Conservation (phyloP, 2,113 vertebrate species). For the Leptobrachium leishanense region DNA sequence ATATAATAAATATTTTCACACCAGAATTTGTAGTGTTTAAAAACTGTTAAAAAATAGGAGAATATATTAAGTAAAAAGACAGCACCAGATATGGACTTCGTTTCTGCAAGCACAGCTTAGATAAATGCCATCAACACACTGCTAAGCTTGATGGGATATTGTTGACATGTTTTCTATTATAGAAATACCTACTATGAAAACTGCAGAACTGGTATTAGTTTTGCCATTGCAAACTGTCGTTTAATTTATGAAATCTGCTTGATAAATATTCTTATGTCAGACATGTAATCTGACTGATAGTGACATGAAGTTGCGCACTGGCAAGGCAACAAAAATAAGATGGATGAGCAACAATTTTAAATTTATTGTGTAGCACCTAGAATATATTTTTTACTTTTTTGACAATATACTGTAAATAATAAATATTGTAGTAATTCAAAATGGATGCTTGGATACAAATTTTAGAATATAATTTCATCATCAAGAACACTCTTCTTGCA, state of each 20-base stretch:
- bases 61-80: background rate
- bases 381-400: too few relatives aligned
- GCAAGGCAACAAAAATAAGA: constrained; percentile 8
- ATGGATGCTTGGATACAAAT: too few relatives aligned
- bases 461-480: too few relatives aligned
- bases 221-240: constrained; percentile 19
- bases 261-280: constrained; percentile 19
- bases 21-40: too few relatives aligned
- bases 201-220: constrained; percentile 18
- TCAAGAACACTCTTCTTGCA: too few relatives aligned
- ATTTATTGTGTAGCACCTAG: background rate
- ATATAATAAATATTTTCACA: too few relatives aligned
- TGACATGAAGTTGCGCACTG: constrained; percentile 6
- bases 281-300: constrained; percentile 15
- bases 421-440: too few relatives aligned
- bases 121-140: constrained; percentile 18
- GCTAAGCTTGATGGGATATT: constrained; percentile 9
- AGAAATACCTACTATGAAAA: constrained; percentile 2
- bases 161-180: constrained; percentile 19
- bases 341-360: constrained; percentile 7
- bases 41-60: background rate
- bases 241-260: constrained; percentile 20
- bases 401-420: too few relatives aligned
- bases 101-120: background rate
- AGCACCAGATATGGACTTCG: background rate